Evolutionary conservation across 2,797 vertebrate genomes (phyloP).

Genomic region (Danio kyathit): DNA sequence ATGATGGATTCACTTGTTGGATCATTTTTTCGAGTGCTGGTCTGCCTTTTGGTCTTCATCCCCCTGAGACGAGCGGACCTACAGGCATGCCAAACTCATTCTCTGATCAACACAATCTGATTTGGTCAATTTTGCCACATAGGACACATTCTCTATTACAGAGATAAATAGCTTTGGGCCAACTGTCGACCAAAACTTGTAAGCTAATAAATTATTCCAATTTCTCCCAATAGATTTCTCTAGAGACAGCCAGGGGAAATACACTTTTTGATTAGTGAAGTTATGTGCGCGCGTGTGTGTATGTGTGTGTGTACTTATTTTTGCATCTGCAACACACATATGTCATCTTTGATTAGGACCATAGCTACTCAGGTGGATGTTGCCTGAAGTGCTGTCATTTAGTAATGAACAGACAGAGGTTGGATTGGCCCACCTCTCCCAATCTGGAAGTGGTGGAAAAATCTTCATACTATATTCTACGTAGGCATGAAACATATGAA

Average conservation of each 20-base stretch:
- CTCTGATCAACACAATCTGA: constrained; percentile 95
- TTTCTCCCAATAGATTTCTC: constrained; percentile 94
- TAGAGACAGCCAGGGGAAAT: constrained; percentile 94
- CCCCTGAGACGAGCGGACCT: constrained; percentile 87
- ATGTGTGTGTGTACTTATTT: constrained; percentile 19
- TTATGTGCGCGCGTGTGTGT: constrained; percentile 87
- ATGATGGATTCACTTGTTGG: constrained; percentile 90
- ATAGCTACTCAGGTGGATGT: constrained; percentile 90
- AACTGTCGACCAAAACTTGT: constrained; percentile 96
- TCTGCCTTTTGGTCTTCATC: constrained; percentile 87
- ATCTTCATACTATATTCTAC: constrained; percentile 57
- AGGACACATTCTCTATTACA: constrained; percentile 93
- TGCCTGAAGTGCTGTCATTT: constrained; percentile 93
- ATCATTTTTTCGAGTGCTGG: constrained; percentile 89
- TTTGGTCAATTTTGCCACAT: constrained; percentile 96
- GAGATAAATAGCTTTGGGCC: constrained; percentile 92
- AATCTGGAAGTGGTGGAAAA: constrained; percentile 87
- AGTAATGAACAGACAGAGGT: constrained; percentile 91
- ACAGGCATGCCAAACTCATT: constrained; percentile 94
- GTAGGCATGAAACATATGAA: constrained; percentile 56
- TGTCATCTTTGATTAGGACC: constrained; percentile 92
- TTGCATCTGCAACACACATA: constrained; percentile 90
- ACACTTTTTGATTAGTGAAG: constrained; percentile 97
- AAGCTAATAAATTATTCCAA: constrained; percentile 98
- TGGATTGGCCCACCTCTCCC: constrained; percentile 82